phyloP scores from a whole-genome alignment of 2,113 vertebrate species.

The Cavia aperea region DNA sequence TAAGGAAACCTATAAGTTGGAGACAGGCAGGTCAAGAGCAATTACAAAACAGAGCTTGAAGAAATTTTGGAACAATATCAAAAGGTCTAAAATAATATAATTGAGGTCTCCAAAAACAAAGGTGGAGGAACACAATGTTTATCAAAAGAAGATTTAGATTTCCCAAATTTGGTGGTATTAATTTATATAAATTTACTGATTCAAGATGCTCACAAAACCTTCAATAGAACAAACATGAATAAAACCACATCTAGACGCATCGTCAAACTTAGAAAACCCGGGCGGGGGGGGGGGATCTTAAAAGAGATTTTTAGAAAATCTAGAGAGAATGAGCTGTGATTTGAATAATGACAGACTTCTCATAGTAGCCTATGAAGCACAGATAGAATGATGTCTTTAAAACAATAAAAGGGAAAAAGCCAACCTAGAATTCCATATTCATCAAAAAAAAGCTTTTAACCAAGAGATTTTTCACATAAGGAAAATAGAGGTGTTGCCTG shows the following conservation, averaged over 20 bases:
- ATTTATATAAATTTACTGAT: conserved; percentile 7
- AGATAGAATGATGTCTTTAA: conserved; percentile 1
- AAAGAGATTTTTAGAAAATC: background rate
- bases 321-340: conserved; percentile 11
- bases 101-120: background rate
- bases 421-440: conserved; percentile 2
- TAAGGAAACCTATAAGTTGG: background rate
- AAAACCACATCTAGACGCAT: background rate
- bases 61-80: background rate
- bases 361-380: background rate
- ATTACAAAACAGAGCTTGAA: background rate
- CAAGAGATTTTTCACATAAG: conserved; percentile 27
- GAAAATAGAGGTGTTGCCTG: background rate
- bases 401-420: background rate
- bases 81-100: background rate
- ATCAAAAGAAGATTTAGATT: background rate
- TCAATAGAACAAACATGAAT: background rate
- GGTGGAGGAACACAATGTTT: background rate
- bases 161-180: background rate
- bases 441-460: conserved; percentile 5
- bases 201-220: background rate
- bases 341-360: background rate
- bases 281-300: background rate
- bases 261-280: background rate
- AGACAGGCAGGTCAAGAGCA: background rate